Conservation (phyloP, 30 jellyfish, hydroid and myxozoan genomes). For the Calvadosia cruxmelitensis region DNA sequence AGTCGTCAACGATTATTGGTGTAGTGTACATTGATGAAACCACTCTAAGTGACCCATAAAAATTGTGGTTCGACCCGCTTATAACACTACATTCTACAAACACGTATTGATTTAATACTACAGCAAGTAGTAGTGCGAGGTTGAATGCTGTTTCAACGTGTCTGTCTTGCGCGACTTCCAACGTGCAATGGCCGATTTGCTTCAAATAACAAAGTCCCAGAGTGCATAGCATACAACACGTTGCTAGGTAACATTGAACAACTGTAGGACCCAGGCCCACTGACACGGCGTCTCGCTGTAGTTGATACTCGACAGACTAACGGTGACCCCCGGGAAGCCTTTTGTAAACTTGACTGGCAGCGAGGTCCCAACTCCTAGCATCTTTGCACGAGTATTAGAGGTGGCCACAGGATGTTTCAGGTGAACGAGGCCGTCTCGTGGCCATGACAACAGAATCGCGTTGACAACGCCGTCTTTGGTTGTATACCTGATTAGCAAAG, state of each 20-base stretch:
- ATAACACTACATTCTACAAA: no score
- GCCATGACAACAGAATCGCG: conserved; percentile 63
- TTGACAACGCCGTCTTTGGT: conserved; percentile 21
- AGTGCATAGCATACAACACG: no score
- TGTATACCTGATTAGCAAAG: conserved; percentile 47
- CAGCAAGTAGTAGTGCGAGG: no score
- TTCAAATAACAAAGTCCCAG: no score
- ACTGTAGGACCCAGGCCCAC: conserved; percentile 32
- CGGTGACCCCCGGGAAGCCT: neutral
- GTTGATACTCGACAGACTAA: neutral
- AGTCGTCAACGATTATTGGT: no score
- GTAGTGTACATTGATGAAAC: no score
- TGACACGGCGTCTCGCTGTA: conserved; percentile 5
- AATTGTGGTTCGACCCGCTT: no score
- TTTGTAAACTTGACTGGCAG: neutral
- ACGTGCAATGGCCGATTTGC: no score
- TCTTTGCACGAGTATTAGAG: conserved; percentile 15
- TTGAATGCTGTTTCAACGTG: no score
- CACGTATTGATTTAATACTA: no score
- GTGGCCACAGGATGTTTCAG: conserved; percentile 36
- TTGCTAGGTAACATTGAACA: conserved; percentile 10
- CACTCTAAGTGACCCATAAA: no score
- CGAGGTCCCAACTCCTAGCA: conserved; percentile 33
- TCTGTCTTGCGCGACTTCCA: no score
- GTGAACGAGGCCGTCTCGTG: conserved; percentile 14